Percentiles rank a stretch among this genome's conserved stretches.
phyloP scores from a whole-genome alignment of 2,113 vertebrate genomes.

The Ceratotherium simum region DNA sequence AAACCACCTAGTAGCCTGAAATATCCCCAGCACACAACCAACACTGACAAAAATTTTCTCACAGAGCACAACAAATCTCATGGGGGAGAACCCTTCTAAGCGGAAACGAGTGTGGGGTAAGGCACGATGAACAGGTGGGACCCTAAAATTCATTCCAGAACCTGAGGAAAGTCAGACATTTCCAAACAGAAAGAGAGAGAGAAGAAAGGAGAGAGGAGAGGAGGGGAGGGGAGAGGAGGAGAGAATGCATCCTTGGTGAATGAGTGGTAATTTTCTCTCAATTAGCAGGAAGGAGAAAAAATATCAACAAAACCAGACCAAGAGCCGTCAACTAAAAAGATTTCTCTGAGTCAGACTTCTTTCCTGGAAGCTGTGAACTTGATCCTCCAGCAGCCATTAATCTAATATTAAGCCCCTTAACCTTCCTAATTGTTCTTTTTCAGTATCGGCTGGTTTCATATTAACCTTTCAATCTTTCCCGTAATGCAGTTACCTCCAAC shows the following conservation, averaged over 20 bases:
- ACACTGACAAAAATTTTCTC: neutral
- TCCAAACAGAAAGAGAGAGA: neutral
- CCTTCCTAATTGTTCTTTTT: constrained; percentile 85
- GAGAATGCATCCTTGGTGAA: neutral
- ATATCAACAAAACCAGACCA: neutral
- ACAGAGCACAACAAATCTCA: neutral
- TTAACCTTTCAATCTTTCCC: constrained; percentile 85
- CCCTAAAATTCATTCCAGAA: neutral
- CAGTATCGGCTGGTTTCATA: constrained; percentile 83
- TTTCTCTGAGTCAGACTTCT: constrained; percentile 56
- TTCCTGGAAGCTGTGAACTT: constrained; percentile 83
- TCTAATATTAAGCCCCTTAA: constrained; percentile 85
- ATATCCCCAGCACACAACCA: neutral
- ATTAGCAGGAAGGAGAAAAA: neutral
- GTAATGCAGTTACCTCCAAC: constrained; percentile 84
- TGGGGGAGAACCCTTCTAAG: accelerated
- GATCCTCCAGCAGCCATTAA: constrained; percentile 81
- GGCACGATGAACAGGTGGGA: neutral
- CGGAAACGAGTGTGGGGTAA: accelerated
- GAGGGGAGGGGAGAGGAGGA: neutral
- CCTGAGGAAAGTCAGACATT: neutral
- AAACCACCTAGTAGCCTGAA: neutral
- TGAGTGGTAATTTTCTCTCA: neutral
- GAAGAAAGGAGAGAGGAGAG: neutral
- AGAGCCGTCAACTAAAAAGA: constrained; percentile 49